phyloP scores from a whole-genome alignment of 1,140 invertebrate genomes.

The Leptonema lineaticorne region DNA sequence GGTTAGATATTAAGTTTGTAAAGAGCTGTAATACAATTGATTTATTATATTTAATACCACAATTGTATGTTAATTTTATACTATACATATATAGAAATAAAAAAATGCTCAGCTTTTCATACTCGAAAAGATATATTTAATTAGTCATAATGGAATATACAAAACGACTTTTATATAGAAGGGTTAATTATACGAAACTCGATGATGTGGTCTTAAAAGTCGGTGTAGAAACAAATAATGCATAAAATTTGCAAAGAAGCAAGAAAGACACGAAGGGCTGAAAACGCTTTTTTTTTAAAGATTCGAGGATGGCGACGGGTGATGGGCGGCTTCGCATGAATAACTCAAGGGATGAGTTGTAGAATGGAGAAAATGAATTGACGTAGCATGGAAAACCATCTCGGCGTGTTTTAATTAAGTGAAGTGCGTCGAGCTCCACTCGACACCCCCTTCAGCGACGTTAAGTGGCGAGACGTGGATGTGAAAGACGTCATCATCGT shows the following conservation, averaged over 20 bases:
- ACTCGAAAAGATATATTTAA: no score
- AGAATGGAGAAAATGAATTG: slow-evolving; percentile 9
- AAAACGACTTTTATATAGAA: no score
- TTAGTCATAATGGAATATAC: no score
- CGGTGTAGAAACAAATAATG: background rate
- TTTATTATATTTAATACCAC: no score
- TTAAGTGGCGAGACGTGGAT: background rate
- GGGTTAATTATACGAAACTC: background rate
- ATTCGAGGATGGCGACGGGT: background rate
- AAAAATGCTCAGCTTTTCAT: no score
- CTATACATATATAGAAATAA: no score
- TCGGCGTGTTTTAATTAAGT: slow-evolving; percentile 29
- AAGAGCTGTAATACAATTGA: no score
- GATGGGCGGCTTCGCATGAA: no score
- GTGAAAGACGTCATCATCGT: background rate
- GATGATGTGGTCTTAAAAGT: background rate
- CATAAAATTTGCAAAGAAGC: background rate
- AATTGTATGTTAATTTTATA: no score
- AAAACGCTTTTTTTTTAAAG: no score
- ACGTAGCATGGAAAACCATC: slow-evolving; percentile 15
- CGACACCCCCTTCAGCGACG: background rate
- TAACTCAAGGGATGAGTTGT: background rate
- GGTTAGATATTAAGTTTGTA: no score
- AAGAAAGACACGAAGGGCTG: background rate
- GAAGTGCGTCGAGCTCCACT: slow-evolving; percentile 21